A percentile compares a stretch with the other conserved stretches of the same genome.
Evolutionary conservation across 2,113 vertebrate genomes (phyloP).

Genomic region (Aldabrachelys gigantea): DNA sequence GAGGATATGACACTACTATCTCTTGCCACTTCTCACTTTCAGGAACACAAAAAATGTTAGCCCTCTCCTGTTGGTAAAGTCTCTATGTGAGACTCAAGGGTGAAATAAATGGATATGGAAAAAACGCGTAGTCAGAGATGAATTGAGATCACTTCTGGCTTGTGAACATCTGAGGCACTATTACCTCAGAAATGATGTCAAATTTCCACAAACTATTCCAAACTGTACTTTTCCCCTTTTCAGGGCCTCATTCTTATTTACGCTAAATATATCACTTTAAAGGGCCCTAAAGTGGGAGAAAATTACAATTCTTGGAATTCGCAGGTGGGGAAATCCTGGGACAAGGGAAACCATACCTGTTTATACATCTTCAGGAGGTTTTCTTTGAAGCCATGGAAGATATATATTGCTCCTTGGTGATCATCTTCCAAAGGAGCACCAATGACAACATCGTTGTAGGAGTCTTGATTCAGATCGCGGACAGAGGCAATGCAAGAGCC

Average conservation of each 20-base stretch:
- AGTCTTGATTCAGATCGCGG: slow-evolving; percentile 93
- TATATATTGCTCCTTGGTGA: slow-evolving; percentile 90
- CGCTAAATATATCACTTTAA: neutral
- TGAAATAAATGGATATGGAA: neutral
- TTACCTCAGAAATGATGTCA: neutral
- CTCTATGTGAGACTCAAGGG: neutral
- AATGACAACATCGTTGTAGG: slow-evolving; percentile 91
- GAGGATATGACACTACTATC: neutral
- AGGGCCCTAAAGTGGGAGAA: neutral
- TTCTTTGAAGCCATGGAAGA: slow-evolving; percentile 86
- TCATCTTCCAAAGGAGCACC: slow-evolving; percentile 93
- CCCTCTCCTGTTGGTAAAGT: neutral
- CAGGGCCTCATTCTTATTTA: neutral
- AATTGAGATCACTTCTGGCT: neutral
- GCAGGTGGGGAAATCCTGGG: fast-evolving
- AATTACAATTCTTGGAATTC: fast-evolving
- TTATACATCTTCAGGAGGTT: slow-evolving; percentile 88
- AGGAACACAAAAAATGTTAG: neutral
- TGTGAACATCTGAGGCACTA: neutral
- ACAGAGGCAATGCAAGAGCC: slow-evolving; percentile 90
- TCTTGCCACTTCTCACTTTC: neutral
- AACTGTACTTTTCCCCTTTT: neutral
- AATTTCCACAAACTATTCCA: neutral
- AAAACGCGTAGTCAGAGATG: neutral
- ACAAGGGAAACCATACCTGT: slow-evolving; percentile 78